Evolutionary conservation across 1,140 invertebrate species (phyloP).

Genomic region (Lepidostoma basale): DNA sequence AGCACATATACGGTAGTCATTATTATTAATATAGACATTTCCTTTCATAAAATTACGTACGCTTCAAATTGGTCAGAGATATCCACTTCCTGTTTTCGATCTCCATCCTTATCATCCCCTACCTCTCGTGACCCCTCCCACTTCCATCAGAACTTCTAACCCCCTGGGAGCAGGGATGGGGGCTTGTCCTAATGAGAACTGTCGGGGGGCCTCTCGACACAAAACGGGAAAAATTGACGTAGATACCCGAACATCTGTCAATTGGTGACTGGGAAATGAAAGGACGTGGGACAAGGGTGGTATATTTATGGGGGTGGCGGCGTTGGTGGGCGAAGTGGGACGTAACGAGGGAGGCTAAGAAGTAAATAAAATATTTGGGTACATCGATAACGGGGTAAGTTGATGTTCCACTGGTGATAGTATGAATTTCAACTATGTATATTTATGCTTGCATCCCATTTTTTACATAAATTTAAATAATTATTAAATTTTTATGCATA

Average conservation of each 20-base stretch:
- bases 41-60: constrained; percentile 11
- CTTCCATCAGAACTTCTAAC: neutral
- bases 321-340: no score
- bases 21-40: no score
- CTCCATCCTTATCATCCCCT: neutral
- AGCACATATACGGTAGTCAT: no score
- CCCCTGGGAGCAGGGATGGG: neutral
- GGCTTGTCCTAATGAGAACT: constrained; percentile 42
- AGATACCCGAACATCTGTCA: constrained; percentile 43
- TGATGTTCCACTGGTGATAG: no score
- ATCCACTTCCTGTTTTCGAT: constrained; percentile 16
- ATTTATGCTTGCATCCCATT: no score
- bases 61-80: constrained; percentile 17
- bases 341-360: neutral
- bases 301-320: no score
- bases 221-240: constrained; percentile 44
- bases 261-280: constrained; percentile 27
- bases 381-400: no score
- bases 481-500: no score
- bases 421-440: no score
- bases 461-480: no score
- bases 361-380: no score
- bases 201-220: constrained; percentile 39
- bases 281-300: neutral
- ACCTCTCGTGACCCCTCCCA: neutral